A percentile compares a stretch with the other conserved stretches of the same genome.
Evolutionary conservation across 2,797 vertebrate genomes (phyloP).

Genomic region (Acanthurus leucopareius): DNA sequence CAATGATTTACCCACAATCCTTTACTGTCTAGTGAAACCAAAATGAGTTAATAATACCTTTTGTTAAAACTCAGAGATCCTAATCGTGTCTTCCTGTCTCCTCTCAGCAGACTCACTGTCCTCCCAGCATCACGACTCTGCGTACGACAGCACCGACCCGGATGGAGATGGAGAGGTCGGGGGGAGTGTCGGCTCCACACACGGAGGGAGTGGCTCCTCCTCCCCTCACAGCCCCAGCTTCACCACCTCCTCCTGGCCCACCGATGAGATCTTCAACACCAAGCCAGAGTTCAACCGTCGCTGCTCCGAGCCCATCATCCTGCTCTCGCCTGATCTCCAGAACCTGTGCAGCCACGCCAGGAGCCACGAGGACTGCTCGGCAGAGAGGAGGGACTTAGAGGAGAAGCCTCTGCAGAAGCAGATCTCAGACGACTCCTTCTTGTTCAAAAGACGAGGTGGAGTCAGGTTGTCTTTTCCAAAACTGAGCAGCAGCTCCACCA

Average conservation of each 20-base stretch:
- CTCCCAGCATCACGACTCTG: conserved; percentile 93
- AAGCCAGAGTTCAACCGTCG: conserved; percentile 83
- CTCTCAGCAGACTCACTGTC: conserved; percentile 85
- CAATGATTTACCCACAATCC: too few relatives aligned
- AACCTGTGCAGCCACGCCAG: conserved; percentile 84
- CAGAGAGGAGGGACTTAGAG: conserved; percentile 67
- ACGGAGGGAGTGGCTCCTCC: conserved; percentile 36
- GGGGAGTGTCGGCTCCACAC: conserved; percentile 39
- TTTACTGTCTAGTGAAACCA: too few relatives aligned
- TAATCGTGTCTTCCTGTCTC: conserved; percentile 23
- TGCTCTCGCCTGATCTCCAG: conserved; percentile 62
- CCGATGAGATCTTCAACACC: conserved; percentile 71
- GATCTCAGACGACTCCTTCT: conserved; percentile 85
- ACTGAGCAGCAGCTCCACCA: conserved; percentile 67
- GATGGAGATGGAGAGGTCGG: conserved; percentile 84
- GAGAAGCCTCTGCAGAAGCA: conserved; percentile 83
- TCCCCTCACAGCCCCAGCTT: conserved; percentile 60
- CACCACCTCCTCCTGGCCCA: conserved; percentile 62
- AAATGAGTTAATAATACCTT: too few relatives aligned
- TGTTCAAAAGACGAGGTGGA: conserved; percentile 55
- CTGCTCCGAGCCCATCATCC: conserved; percentile 91
- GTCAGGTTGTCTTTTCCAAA: conserved; percentile 62
- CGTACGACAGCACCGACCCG: conserved; percentile 93
- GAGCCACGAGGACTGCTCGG: conserved; percentile 90
- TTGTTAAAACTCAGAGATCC: background rate